Percentiles rank a stretch among this genome's conserved stretches.
These are phyloP conservation scores for Onychomys leucogaster DNA, from an alignment of 2,797 vertebrate genomes.

Conservation along the genomic window DNA sequence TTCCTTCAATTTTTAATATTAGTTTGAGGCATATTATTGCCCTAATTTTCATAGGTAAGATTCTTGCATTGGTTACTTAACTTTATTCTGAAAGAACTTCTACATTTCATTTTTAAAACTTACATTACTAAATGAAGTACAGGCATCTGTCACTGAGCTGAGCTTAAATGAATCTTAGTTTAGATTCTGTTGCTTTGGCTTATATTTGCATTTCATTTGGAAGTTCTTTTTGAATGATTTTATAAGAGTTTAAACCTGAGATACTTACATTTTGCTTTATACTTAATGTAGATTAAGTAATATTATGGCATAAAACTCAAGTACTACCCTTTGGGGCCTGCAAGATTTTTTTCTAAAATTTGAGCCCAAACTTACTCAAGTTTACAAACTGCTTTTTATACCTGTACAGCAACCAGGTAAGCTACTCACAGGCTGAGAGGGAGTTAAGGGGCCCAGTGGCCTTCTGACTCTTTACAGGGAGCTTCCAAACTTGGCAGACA, in stretches of 20 bases:
- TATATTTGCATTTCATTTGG: slow-evolving; percentile 35
- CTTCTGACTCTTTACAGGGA: neutral
- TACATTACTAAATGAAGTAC: slow-evolving; percentile 8
- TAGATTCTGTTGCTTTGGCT: neutral
- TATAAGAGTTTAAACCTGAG: slow-evolving; percentile 17
- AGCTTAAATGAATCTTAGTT: neutral
- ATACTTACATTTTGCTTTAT: slow-evolving; percentile 44
- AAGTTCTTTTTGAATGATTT: slow-evolving; percentile 38
- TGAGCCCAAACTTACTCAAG: slow-evolving; percentile 3
- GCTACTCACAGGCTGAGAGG: neutral
- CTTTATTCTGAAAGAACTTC: slow-evolving; percentile 54
- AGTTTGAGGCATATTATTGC: neutral
- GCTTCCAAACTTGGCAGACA: neutral
- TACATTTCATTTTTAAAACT: slow-evolving; percentile 58
- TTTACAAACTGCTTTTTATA: slow-evolving; percentile 54
- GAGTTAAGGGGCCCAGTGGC: neutral
- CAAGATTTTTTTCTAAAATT: neutral
- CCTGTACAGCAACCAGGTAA: neutral
- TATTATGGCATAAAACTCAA: neutral
- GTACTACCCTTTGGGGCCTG: neutral
- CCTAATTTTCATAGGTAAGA: slow-evolving; percentile 38
- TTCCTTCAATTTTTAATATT: slow-evolving; percentile 30
- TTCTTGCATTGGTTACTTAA: slow-evolving; percentile 4
- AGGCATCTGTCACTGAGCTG: neutral
- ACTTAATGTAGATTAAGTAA: neutral